Percentiles rank a stretch among this genome's conserved stretches.
Evolutionary conservation across 2,888 invertebrate species (phyloP).

Genomic region (Lasioglossum calceatum): DNA sequence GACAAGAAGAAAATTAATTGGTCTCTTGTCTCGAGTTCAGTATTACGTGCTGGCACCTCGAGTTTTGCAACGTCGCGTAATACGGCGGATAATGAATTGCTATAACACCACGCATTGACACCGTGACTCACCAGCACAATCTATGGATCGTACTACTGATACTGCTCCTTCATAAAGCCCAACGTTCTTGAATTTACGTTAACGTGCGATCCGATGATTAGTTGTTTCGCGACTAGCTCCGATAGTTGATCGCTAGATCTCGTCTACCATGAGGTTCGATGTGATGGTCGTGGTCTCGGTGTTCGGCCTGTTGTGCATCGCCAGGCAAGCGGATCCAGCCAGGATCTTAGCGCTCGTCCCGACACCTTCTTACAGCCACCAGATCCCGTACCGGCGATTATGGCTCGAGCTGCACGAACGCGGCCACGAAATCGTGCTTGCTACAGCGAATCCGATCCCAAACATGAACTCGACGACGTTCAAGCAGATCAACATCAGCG

Average conservation of each 20-base stretch:
- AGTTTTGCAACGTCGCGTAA: neutral
- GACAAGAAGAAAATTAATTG: no score
- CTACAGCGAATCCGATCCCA: conserved; percentile 84
- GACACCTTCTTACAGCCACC: conserved; percentile 85
- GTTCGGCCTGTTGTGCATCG: neutral
- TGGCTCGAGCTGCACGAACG: conserved; percentile 83
- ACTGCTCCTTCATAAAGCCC: neutral
- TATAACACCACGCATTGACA: neutral
- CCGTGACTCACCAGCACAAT: neutral
- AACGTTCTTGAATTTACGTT: neutral
- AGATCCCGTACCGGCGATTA: conserved; percentile 84
- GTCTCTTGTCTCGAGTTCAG: no score
- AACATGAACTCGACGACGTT: conserved; percentile 81
- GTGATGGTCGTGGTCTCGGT: neutral
- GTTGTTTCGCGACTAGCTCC: rapidly evolving
- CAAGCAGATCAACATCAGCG: conserved; percentile 82
- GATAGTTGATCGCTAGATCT: no score
- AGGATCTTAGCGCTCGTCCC: conserved; percentile 84
- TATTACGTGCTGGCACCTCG: no score
- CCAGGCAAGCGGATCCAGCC: conserved; percentile 63
- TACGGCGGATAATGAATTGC: neutral
- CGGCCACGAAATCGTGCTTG: conserved; percentile 85
- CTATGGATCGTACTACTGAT: neutral
- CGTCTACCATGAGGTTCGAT: conserved; percentile 7
- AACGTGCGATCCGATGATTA: neutral